These are phyloP conservation scores for Enteromius viviparus DNA, from an alignment of 2,797 vertebrate genomes.

Conservation along the genomic window DNA sequence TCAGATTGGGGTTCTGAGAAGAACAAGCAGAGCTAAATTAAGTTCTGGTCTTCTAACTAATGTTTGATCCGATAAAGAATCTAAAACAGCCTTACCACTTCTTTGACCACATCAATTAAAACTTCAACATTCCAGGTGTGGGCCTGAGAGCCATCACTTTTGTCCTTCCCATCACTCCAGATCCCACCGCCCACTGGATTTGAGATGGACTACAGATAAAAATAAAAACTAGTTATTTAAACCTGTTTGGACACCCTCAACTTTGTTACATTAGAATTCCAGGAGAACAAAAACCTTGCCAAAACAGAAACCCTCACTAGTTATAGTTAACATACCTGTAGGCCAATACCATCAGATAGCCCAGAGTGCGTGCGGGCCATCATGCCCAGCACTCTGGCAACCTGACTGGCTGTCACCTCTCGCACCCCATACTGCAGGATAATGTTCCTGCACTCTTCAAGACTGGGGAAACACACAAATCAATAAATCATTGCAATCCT, in stretches of 20 bases:
- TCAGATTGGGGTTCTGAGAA: conserved; percentile 91
- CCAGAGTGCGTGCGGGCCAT: conserved; percentile 99
- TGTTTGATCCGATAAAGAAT: not conserved
- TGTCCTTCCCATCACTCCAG: conserved; percentile 99
- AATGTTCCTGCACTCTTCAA: conserved; percentile 99
- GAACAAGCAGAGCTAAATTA: conserved; percentile 34
- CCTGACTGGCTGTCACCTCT: conserved; percentile 97
- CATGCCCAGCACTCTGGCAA: conserved; percentile 98
- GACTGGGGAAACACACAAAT: conserved; percentile 69
- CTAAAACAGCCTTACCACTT: conserved; percentile 81
- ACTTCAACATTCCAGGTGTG: conserved; percentile 99
- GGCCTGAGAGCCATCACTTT: conserved; percentile 93
- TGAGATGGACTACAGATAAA: conserved; percentile 87
- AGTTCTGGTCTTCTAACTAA: not conserved
- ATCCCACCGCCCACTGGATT: conserved; percentile 93
- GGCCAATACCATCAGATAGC: conserved; percentile 91
- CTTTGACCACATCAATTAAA: conserved; percentile 97
- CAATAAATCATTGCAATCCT: not conserved
- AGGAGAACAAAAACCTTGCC: not conserved
- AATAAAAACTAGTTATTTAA: not conserved
- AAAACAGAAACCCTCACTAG: not conserved
- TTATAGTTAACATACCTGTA: conserved; percentile 82
- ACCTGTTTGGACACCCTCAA: not conserved
- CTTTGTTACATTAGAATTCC: not conserved
- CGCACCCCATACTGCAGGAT: conserved; percentile 97